Percentiles rank a stretch among this genome's conserved stretches.
These are phyloP conservation scores for Tupaia tana DNA, from an alignment of 2,113 vertebrate species.

Conservation along the genomic window DNA sequence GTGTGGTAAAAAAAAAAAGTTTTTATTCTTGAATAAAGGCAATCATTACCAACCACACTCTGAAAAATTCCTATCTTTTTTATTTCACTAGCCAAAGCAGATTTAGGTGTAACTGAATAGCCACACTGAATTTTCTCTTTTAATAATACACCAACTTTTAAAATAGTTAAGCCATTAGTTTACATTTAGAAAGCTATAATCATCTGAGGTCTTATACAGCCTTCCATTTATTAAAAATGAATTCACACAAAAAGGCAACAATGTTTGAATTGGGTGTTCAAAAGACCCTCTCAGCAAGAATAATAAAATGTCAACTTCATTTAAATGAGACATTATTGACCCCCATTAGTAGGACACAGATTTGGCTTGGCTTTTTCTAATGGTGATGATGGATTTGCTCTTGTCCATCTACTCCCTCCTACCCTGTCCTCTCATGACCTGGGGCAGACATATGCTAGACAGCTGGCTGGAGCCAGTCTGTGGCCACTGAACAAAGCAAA, in stretches of 20 bases:
- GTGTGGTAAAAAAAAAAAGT: constrained; percentile 7
- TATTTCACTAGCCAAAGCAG: not conserved
- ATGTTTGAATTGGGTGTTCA: constrained; percentile 59
- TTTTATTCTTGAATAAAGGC: constrained; percentile 53
- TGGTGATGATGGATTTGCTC: constrained; percentile 76
- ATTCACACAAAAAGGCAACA: not conserved
- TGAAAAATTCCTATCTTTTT: constrained; percentile 19
- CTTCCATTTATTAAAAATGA: constrained; percentile 60
- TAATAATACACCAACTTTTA: constrained; percentile 26
- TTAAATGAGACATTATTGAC: constrained; percentile 77
- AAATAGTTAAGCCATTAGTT: constrained; percentile 42
- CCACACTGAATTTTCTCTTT: not conserved
- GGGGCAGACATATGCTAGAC: constrained; percentile 78
- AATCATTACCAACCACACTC: constrained; percentile 33
- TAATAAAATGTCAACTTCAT: constrained; percentile 76
- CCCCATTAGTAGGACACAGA: constrained; percentile 72
- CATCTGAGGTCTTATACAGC: not conserved
- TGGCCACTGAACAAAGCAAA: constrained; percentile 71
- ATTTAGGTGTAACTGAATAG: not conserved
- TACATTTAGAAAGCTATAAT: constrained; percentile 25
- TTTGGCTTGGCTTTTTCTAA: constrained; percentile 65
- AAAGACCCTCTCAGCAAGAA: constrained; percentile 52
- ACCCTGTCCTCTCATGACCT: constrained; percentile 73
- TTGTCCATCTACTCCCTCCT: constrained; percentile 68
- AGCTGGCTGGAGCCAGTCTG: constrained; percentile 71